Percentiles rank a stretch among this genome's conserved stretches.
Conservation (phyloP, 2,113 vertebrate species). For the Sander vitreus region DNA sequence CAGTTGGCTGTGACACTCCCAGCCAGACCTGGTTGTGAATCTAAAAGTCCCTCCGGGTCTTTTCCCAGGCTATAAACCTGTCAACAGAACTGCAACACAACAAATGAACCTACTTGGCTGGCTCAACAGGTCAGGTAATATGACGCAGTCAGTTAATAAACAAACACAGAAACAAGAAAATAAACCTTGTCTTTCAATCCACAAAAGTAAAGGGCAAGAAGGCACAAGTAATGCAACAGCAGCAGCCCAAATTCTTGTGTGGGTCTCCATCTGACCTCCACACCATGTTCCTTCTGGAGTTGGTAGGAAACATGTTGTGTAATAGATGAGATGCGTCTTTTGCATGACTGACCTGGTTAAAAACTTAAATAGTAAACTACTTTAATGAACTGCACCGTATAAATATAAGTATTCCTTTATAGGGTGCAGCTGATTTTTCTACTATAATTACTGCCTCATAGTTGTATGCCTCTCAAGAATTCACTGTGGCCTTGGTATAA, state of each 20-base stretch:
- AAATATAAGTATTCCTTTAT: background rate
- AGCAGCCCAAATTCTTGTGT: constrained; percentile 16
- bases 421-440: background rate
- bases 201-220: constrained; percentile 18
- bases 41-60: constrained; percentile 17
- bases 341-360: constrained; percentile 4
- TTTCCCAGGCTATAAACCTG: constrained; percentile 28
- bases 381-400: background rate
- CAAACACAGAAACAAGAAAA: background rate
- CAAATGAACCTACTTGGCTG: constrained; percentile 27
- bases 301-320: constrained; percentile 20
- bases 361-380: background rate
- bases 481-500: background rate
- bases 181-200: background rate
- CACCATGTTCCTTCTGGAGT: constrained; percentile 27
- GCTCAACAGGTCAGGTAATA: constrained; percentile 45
- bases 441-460: too few species aligned
- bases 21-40: background rate
- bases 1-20: background rate
- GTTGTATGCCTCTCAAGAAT: background rate
- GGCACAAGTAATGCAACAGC: constrained; percentile 23
- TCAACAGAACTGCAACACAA: background rate
- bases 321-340: background rate
- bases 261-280: constrained; percentile 8
- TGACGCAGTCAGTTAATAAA: background rate